A percentile compares a stretch with the other conserved stretches of the same genome.
phyloP scores from a whole-genome alignment of 2,888 invertebrate species.

The Caenorhabditis sinica region DNA sequence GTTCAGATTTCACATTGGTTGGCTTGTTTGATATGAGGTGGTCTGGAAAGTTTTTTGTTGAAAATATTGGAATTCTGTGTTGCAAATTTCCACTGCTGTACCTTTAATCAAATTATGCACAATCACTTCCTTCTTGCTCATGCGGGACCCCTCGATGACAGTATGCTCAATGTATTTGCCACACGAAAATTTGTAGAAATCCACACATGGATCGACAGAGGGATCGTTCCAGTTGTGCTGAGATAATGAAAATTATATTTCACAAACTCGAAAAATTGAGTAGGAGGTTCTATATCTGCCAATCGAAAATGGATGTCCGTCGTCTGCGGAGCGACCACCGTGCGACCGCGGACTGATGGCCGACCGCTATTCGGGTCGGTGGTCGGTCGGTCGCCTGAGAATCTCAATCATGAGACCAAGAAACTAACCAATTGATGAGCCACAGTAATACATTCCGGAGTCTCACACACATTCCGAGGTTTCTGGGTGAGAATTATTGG shows the following conservation, averaged over 20 bases:
- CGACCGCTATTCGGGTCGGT: too few relatives aligned
- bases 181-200: constrained; percentile 79
- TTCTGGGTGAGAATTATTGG: background rate
- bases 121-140: background rate
- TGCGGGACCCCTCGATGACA: background rate
- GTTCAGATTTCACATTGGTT: constrained; percentile 16
- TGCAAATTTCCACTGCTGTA: background rate
- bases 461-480: constrained; percentile 22
- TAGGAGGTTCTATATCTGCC: too few relatives aligned
- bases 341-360: too few relatives aligned
- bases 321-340: too few relatives aligned
- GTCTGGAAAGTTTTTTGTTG: background rate
- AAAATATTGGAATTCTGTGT: too few relatives aligned
- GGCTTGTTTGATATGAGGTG: constrained; percentile 2
- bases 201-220: constrained; percentile 74
- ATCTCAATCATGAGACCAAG: too few relatives aligned
- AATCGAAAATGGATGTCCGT: too few relatives aligned
- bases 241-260: background rate
- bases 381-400: too few relatives aligned
- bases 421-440: constrained; percentile 38
- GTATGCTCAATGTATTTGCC: constrained; percentile 59
- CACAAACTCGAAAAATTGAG: background rate
- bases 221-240: constrained; percentile 33
- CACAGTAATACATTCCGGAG: constrained; percentile 41
- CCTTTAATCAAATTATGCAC: constrained; percentile 1